These are phyloP conservation scores for Caenorhabditis latens DNA, from an alignment of 1,140 invertebrate genomes.

Conservation along the genomic window DNA sequence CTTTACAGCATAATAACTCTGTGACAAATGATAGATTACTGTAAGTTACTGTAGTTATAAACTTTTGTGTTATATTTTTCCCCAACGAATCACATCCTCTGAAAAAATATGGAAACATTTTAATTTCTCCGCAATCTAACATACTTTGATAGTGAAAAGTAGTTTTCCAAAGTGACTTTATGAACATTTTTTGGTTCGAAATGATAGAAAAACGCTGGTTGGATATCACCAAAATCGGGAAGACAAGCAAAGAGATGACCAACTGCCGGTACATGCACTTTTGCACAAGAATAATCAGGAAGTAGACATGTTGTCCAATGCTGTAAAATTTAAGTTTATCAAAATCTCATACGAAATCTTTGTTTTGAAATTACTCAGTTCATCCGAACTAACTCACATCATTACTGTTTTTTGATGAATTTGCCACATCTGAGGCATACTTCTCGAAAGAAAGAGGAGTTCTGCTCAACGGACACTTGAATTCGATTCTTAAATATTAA, in stretches of 20 bases:
- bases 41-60: conserved; percentile 6
- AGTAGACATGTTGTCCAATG: conserved; percentile 4
- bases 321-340: neutral
- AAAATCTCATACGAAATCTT: neutral
- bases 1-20: conserved; percentile 20
- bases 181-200: neutral
- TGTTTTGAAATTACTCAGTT: too few species aligned
- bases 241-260: conserved; percentile 11
- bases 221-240: conserved; percentile 15
- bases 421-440: neutral
- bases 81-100: neutral
- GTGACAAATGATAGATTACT: neutral
- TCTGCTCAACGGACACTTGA: conserved; percentile 13
- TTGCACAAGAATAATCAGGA: conserved; percentile 14
- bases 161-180: conserved; percentile 32
- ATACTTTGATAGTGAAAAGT: neutral
- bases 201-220: conserved; percentile 1
- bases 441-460: neutral
- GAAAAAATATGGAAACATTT: neutral
- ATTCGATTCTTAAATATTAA: neutral
- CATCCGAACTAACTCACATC: neutral
- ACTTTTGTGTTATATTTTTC: neutral
- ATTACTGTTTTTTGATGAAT: neutral
- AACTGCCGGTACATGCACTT: neutral
- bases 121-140: neutral